A percentile compares a stretch with the other conserved stretches of the same genome.
phyloP scores from a whole-genome alignment of 2,888 invertebrate species.

The Campoplex capitator region DNA sequence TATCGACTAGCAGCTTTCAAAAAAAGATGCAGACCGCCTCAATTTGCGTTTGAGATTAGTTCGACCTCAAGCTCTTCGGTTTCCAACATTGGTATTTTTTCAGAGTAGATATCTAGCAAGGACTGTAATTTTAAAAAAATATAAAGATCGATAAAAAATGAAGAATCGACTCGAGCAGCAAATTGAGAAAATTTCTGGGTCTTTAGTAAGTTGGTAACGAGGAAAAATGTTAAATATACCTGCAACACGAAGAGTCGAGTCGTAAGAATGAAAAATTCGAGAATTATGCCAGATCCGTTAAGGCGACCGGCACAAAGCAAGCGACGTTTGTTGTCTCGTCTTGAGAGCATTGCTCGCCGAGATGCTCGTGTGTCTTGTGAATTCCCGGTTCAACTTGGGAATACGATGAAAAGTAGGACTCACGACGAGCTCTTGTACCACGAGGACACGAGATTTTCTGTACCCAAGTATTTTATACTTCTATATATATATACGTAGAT shows the following conservation, averaged over 20 bases:
- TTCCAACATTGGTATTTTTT: constrained; percentile 20
- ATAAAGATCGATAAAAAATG: background rate
- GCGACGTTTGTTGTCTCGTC: constrained; percentile 39
- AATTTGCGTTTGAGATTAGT: background rate
- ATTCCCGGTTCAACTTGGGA: constrained; percentile 55
- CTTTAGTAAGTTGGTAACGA: background rate
- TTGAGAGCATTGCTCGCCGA: constrained; percentile 29
- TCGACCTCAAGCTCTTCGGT: background rate
- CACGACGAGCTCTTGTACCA: constrained; percentile 33
- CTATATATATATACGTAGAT: constrained; percentile 25
- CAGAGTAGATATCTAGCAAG: background rate
- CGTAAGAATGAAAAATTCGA: constrained; percentile 32
- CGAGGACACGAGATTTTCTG: constrained; percentile 48
- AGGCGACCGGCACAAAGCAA: constrained; percentile 24
- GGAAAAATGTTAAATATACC: constrained; percentile 1
- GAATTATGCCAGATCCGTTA: constrained; percentile 58
- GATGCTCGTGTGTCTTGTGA: constrained; percentile 34
- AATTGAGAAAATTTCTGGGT: background rate
- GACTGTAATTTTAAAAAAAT: background rate
- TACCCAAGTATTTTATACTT: constrained; percentile 10
- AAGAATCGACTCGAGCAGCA: background rate
- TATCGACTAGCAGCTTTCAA: constrained; percentile 11
- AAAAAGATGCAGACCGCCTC: constrained; percentile 2
- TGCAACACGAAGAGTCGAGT: background rate
- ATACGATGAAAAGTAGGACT: constrained; percentile 59